These are phyloP conservation scores for Chaetodon trifascialis DNA, from an alignment of 2,113 vertebrate species.

Conservation along the genomic window DNA sequence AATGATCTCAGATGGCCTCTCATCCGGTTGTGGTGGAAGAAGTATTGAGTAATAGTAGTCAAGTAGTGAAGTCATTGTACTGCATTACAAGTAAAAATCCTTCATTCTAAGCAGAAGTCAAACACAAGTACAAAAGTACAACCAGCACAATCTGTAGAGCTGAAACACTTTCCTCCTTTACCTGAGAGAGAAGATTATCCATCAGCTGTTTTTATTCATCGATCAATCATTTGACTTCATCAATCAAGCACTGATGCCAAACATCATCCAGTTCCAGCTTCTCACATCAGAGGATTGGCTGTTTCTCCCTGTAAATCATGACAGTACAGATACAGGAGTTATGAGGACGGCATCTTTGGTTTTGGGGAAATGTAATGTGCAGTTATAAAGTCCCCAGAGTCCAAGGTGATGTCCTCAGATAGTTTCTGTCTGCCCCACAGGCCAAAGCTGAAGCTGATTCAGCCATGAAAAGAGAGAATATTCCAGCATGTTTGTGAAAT, in stretches of 20 bases:
- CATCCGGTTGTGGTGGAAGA: background rate
- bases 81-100: background rate
- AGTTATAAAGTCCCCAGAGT: too few relatives aligned
- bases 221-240: background rate
- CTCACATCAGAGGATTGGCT: too few relatives aligned
- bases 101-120: background rate
- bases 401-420: too few relatives aligned
- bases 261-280: too few relatives aligned
- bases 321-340: too few relatives aligned
- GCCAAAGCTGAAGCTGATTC: background rate
- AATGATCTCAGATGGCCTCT: background rate
- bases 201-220: too few relatives aligned
- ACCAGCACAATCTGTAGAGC: background rate
- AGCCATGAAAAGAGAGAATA: too few relatives aligned
- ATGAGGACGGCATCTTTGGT: too few relatives aligned
- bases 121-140: background rate
- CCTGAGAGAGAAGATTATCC: background rate
- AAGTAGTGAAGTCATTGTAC: background rate
- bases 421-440: too few relatives aligned
- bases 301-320: too few relatives aligned
- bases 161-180: background rate
- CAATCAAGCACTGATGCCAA: background rate
- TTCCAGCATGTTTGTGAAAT: too few relatives aligned
- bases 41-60: background rate
- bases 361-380: too few relatives aligned